A percentile compares a stretch with the other conserved stretches of the same genome.
Evolutionary conservation across 92 coral and sea anemone species (phyloP).

Genomic region (Hydrozoanthus gracilis): DNA sequence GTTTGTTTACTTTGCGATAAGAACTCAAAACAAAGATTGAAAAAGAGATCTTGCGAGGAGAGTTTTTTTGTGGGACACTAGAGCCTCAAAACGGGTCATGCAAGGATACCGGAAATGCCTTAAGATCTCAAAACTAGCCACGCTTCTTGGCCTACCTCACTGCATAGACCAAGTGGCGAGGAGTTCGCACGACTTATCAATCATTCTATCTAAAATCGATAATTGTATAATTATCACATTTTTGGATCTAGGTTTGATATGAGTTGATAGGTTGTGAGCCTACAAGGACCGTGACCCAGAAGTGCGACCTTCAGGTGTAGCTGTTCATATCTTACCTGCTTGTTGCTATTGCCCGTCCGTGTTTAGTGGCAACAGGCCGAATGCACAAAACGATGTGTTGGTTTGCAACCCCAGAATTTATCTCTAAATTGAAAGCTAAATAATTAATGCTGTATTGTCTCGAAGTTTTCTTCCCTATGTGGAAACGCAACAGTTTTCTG

Average conservation of each 20-base stretch:
- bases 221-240: constrained; percentile 98
- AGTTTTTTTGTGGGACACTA: constrained; percentile 29
- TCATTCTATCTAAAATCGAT: constrained; percentile 96
- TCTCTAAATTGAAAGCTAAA: constrained; percentile 82
- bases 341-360: neutral
- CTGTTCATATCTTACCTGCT: constrained; percentile 25
- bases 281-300: constrained; percentile 70
- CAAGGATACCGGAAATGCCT: constrained; percentile 88
- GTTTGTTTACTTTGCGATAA: constrained; percentile 77
- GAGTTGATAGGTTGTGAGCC: constrained; percentile 81
- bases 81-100: constrained; percentile 64
- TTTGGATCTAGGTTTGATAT: constrained; percentile 93
- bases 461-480: constrained; percentile 61
- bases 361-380: constrained; percentile 27
- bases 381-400: constrained; percentile 76
- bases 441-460: constrained; percentile 88
- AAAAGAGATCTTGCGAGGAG: constrained; percentile 45
- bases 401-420: constrained; percentile 91
- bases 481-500: constrained; percentile 65
- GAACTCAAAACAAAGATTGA: constrained; percentile 68
- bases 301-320: constrained; percentile 10
- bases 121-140: constrained; percentile 64
- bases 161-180: constrained; percentile 68
- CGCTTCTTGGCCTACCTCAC: constrained; percentile 65
- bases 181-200: constrained; percentile 79